Percentiles rank a stretch among this genome's conserved stretches.
Evolutionary conservation across 2,113 vertebrate species (phyloP).

Genomic region (Ginglymostoma cirratum): DNA sequence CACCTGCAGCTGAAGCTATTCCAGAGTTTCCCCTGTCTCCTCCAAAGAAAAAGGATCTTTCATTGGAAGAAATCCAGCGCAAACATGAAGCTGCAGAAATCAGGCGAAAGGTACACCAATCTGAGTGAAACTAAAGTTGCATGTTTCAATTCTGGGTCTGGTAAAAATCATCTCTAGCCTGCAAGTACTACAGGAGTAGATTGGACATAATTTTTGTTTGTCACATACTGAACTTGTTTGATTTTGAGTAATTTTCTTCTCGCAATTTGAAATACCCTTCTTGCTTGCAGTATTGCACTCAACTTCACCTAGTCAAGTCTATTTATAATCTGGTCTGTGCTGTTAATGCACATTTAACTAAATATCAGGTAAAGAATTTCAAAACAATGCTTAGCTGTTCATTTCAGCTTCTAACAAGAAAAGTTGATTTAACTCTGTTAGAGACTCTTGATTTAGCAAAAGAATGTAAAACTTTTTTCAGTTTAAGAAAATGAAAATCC

Average conservation of each 20-base stretch:
- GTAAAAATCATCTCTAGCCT: not conserved
- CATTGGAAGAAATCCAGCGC: conserved; percentile 86
- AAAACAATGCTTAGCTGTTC: not conserved
- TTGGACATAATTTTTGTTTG: not conserved
- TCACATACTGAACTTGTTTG: not conserved
- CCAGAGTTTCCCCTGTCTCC: conserved; percentile 79
- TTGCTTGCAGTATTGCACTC: too few relatives aligned
- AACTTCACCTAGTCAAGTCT: not conserved
- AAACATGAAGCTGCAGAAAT: conserved; percentile 90
- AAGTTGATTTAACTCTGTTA: not conserved
- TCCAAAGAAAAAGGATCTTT: conserved; percentile 73
- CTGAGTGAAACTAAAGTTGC: not conserved
- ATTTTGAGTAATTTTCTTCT: not conserved
- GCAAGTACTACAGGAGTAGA: not conserved
- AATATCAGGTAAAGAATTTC: not conserved
- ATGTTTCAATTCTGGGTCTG: not conserved
- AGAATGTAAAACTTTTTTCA: not conserved
- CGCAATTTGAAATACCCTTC: not conserved
- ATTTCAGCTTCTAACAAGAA: not conserved
- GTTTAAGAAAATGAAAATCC: too few relatives aligned
- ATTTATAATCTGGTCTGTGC: not conserved
- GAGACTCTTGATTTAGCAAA: not conserved
- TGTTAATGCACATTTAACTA: not conserved
- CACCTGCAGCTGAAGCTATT: conserved; percentile 71
- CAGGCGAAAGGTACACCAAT: conserved; percentile 79